These are phyloP conservation scores for Clarias fuscus DNA, from an alignment of 2,797 vertebrate species.

Conservation along the genomic window DNA sequence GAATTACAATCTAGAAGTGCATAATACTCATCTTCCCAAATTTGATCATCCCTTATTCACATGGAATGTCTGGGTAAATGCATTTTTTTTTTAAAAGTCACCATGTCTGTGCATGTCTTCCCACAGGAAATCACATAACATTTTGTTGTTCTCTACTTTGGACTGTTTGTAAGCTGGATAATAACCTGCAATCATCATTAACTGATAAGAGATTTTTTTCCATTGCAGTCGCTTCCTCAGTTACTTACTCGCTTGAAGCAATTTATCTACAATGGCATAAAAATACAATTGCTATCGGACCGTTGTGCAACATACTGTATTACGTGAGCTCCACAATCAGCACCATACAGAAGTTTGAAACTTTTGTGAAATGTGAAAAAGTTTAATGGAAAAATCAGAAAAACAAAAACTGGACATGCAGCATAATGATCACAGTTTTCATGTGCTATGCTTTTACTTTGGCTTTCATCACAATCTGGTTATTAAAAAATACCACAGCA, in stretches of 20 bases:
- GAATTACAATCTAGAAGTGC: background rate
- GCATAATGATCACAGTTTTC: background rate
- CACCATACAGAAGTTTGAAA: background rate
- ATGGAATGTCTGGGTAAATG: background rate
- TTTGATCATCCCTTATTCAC: background rate
- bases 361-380: background rate
- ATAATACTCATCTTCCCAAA: background rate
- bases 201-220: slow-evolving; percentile 40
- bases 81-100: too few species aligned
- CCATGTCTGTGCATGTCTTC: background rate
- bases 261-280: background rate
- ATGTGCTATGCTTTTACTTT: background rate
- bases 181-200: slow-evolving; percentile 47
- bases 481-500: background rate
- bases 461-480: background rate
- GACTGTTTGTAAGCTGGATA: slow-evolving; percentile 40
- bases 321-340: background rate
- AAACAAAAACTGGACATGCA: background rate
- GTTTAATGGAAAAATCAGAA: background rate
- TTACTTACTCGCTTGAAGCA: background rate
- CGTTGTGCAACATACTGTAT: background rate
- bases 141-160: slow-evolving; percentile 32
- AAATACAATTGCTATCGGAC: background rate
- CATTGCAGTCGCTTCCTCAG: slow-evolving; percentile 27
- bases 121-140: slow-evolving; percentile 24